A percentile compares a stretch with the other conserved stretches of the same genome.
Evolutionary conservation across 2,888 invertebrate species (phyloP).

Genomic region (Patella ulyssiponensis): DNA sequence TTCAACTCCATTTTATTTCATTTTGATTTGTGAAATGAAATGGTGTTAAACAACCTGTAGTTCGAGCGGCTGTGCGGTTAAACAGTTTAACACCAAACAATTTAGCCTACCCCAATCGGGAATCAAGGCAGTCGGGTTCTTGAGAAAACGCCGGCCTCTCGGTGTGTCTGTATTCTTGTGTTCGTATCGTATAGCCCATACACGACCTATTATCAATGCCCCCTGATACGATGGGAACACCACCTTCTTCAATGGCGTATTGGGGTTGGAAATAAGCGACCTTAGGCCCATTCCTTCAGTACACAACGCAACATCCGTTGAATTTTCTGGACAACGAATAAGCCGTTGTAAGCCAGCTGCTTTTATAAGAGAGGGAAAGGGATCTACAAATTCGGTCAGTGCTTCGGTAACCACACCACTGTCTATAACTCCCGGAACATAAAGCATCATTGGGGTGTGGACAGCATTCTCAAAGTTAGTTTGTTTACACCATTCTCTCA

Average conservation of each 20-base stretch:
- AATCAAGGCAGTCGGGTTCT: no score
- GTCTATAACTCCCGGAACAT: constrained; percentile 52
- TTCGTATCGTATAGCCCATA: no score
- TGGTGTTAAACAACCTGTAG: no score
- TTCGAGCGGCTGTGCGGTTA: no score
- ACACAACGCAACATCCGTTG: constrained; percentile 45
- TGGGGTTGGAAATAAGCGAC: constrained; percentile 37
- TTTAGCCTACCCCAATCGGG: no score
- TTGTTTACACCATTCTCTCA: constrained; percentile 51
- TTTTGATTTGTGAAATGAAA: no score
- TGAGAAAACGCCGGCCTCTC: no score
- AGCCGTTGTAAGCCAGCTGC: constrained; percentile 45
- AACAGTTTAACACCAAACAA: no score
- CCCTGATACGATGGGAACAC: constrained; percentile 44
- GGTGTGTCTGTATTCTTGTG: no score
- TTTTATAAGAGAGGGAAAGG: constrained; percentile 54
- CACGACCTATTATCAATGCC: constrained; percentile 28
- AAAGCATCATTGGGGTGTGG: constrained; percentile 55
- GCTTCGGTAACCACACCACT: constrained; percentile 42
- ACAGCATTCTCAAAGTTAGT: constrained; percentile 33
- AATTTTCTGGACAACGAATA: constrained; percentile 43
- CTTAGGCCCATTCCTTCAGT: constrained; percentile 48
- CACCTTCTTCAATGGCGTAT: constrained; percentile 31
- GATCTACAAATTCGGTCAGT: constrained; percentile 53
- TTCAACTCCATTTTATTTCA: no score